These are phyloP conservation scores for Agrilus planipennis DNA, from an alignment of 1,140 invertebrate species.

Conservation along the genomic window DNA sequence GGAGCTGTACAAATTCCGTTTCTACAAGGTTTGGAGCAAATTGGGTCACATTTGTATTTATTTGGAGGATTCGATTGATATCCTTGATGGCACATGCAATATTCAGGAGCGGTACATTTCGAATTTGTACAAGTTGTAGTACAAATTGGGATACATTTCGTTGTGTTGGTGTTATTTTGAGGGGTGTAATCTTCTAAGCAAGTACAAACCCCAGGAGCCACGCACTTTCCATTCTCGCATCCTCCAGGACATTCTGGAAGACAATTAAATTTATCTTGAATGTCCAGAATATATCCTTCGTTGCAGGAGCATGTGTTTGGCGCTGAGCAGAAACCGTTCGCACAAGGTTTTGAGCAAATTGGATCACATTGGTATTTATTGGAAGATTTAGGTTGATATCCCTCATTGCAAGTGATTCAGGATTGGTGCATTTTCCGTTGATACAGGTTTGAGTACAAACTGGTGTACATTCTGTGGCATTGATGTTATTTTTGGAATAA, in stretches of 20 bases:
- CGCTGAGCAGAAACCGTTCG: conserved; percentile 18
- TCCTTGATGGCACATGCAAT: conserved; percentile 31
- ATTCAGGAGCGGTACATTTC: conserved; percentile 33
- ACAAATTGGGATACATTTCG: conserved; percentile 36
- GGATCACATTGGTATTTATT: conserved; percentile 36
- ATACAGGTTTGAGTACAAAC: conserved; percentile 30
- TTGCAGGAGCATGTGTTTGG: conserved; percentile 27
- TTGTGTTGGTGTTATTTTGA: too few species aligned
- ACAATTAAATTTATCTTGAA: conserved; percentile 25
- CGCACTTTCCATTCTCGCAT: conserved; percentile 42
- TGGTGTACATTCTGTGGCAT: conserved; percentile 31
- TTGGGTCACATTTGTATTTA: conserved; percentile 35
- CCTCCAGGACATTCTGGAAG: conserved; percentile 34
- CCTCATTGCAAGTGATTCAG: conserved; percentile 34
- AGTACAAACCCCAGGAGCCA: conserved; percentile 29
- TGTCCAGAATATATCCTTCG: conserved; percentile 20
- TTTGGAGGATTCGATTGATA: background rate
- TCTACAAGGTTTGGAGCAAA: conserved; percentile 38
- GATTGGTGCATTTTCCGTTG: conserved; percentile 36
- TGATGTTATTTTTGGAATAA: conserved; percentile 7
- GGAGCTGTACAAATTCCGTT: conserved; percentile 19
- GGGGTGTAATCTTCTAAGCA: too few species aligned
- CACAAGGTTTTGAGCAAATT: conserved; percentile 22
- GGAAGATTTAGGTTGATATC: conserved; percentile 20
- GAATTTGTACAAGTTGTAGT: conserved; percentile 31